Base-by-base conservation (phyloP, 1,140 invertebrate species). In the Megalopta genalis region DNA sequence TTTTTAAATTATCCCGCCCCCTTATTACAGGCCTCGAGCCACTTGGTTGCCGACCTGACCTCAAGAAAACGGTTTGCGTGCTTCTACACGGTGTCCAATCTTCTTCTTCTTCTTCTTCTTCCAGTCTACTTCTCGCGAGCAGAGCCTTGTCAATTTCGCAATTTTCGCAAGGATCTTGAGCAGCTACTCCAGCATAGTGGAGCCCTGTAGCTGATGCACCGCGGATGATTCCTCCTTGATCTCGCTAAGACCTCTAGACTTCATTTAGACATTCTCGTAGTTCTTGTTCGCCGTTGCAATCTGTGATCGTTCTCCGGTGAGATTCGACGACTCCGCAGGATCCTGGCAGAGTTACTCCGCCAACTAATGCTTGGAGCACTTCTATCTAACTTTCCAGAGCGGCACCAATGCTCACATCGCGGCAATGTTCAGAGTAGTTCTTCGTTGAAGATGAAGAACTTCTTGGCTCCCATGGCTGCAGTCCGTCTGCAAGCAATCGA, bases 361-460 rank as follows among this genome's bases (percentile, higher is more conserved):
- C 42, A 14, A 46, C 2, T 9, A 2, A 46, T 2, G 14, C 42
- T 14, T 12, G 42, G 14, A 14, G 46, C 57, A 39, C 25, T 42
- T 42, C 52, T 46, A 21, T 46, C 49, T 42, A 27, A 52, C 18
- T 57, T 57, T 12, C 8, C 0, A 37, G 8, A 39, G 2, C 14
- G 2, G 10, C 16, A 2, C 18, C 3, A 7, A 21, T 39, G 14
- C 10, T n/a, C 6, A 59, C 12, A 21, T 39, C 32, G 16, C 54
- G 65, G 27, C 59, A 42, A 21, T 63, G 8, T 65, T 81, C 86
- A 86, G 66, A 90, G 80, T 7, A 87, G 75, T 77, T 89, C 86
- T 67, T 89, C 85, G 57, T 90, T 86, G 84, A 89, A 87, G 77
- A 87, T 82, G 67, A 90, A 88, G 65, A 83, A 86, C 62, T 87